Base-by-base conservation (phyloP, 2,113 vertebrate genomes). In the Dasyornis broadbenti region DNA sequence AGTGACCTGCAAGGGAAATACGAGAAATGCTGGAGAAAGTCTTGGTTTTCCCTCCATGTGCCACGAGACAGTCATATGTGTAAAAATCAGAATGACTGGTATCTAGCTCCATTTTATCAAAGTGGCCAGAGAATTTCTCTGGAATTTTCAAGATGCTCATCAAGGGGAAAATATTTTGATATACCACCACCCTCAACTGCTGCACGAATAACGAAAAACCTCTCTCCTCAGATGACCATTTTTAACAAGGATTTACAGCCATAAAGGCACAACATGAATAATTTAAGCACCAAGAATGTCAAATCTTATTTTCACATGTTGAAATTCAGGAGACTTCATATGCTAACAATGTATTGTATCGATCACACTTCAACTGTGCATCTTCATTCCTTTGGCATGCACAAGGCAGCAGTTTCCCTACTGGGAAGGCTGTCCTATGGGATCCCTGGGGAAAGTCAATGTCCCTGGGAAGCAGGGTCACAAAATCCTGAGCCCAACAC, bases 1-100 rank as follows among this genome's bases (percentile, higher is more conserved):
- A 24, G 99, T 99, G 92, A 99, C 98, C 99, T 99, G 97, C 47
- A 95, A 89, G 35, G 50, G 21, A 86, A 83, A 42, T 1, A 56
- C 28, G 28, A 24, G 59, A 79, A 78, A 64, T 2, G 11, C 15
- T 73, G 28, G 19, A 59, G 15, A 47, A n/a, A 59, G 22, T 28
- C 56, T n/a, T 63, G 45, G 20, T 22, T 50, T 63, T 49, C 31
- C 35, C 42, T 63, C 26, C 7, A 7, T 1, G 19, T 47, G 42
- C 27, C 66, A 72, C 0, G 0, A 72, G 49, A 31, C 20, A 35
- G 56, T 40, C 31, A 33, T 18, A 15, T 1, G 13, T 16, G 57
- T 31, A 54, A 92, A 86, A 59, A 13, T 24, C 26, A 42, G 20
- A 70, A 52, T 31, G 14, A 54, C 68, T 37, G 8, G 10, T 33